These are phyloP conservation scores for Barnardius zonarius DNA, from an alignment of 2,113 vertebrate species.

Conservation along the genomic window DNA sequence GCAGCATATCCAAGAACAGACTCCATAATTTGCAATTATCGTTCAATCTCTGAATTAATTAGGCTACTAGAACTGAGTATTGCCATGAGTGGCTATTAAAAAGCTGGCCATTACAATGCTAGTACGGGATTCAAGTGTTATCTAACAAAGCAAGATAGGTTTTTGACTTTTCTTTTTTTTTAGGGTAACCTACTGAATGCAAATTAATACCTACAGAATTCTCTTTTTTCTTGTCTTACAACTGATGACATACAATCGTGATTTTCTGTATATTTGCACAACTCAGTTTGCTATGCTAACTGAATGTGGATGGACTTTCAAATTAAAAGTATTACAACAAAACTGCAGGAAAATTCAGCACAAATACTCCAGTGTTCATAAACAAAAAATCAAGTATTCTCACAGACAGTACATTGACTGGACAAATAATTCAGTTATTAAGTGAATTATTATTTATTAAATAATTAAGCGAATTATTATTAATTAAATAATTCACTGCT, in stretches of 20 bases:
- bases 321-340: background rate
- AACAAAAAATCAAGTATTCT: background rate
- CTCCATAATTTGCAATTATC: background rate
- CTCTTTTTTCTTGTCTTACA: background rate
- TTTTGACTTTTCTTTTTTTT: background rate
- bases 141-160: background rate
- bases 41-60: constrained; percentile 5
- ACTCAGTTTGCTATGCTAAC: background rate
- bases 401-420: background rate
- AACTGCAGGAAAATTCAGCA: background rate
- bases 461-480: too few relatives aligned
- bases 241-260: background rate
- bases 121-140: background rate
- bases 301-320: background rate
- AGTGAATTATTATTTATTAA: too few relatives aligned
- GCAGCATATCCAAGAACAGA: background rate
- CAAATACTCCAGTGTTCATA: background rate
- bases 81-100: background rate
- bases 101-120: background rate
- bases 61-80: background rate
- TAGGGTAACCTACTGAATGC: background rate
- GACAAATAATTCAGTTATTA: background rate
- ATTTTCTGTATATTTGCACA: background rate
- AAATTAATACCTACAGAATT: background rate
- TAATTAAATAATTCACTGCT: background rate